Base-by-base conservation (phyloP, 2,113 vertebrate species). In the Passer domesticus region DNA sequence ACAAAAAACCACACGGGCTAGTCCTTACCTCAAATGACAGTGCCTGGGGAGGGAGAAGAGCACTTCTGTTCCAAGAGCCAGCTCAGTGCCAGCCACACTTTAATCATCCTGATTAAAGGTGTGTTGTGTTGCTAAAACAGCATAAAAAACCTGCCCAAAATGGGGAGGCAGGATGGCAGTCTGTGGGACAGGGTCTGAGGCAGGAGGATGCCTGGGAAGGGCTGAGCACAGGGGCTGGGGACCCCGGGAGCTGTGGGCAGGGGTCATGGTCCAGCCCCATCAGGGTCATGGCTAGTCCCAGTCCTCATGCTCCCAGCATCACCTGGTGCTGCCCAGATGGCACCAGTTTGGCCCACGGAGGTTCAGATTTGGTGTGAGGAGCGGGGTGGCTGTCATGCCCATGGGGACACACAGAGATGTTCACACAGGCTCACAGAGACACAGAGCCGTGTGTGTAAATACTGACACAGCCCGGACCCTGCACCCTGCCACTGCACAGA, bases 31-130 rank as follows among this genome's bases (percentile, higher is more conserved):
- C 73, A 86, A 50, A 55, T 66, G 68, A 78, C 66, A 94, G 60
- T 5, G 52, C 79, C 74, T 74, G 73, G 37, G 59, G 76, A 89
- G 64, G 80, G 81, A 79, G 79, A 85, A 81, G 50, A 69, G 17
- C 41, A 13, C 33, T 92, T 83, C 60, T 55, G 31, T 92, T 94
- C 81, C 13, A 15, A 79, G 52, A 60, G 17, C 41, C 12, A 13
- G 79, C 77, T 80, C 82, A 31, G 56, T 73, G 82, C 52, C 70
- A 93, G 59, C 30, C 67, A 46, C 37, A 24, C 27, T 95, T 95
- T 20, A 83, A 79, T 91, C 74, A 85, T 47, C 22, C 62, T 91
- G 84, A 94, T 90, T 83, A 76, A 74, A 72, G 39, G 62, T 72
- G 20, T 21, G 68, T 43, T 56, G 23, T 50, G 67, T 44, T 90